These are phyloP conservation scores for Ditula angustiorana DNA, from an alignment of 2,888 invertebrate species.

Conservation along the genomic window DNA sequence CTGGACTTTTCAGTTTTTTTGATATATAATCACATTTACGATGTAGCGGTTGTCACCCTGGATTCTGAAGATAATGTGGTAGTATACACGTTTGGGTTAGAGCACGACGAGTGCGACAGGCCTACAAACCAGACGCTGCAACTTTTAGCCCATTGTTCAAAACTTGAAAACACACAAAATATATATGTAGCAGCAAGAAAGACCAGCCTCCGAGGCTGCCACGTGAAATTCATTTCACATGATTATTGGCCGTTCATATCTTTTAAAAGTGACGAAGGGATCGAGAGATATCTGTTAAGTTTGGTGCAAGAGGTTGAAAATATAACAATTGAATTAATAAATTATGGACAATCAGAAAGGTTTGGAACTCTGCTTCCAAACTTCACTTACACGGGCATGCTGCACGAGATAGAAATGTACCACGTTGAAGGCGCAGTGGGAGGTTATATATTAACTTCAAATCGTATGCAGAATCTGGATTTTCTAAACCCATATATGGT, in stretches of 20 bases:
- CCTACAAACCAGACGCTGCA: slow-evolving; percentile 13
- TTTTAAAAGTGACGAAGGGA: slow-evolving; percentile 45
- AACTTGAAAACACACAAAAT: slow-evolving; percentile 12
- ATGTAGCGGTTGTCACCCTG: slow-evolving; percentile 41
- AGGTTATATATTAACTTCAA: slow-evolving; percentile 43
- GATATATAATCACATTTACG: slow-evolving; percentile 47
- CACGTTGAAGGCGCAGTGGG: slow-evolving; percentile 54
- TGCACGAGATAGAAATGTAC: slow-evolving; percentile 45
- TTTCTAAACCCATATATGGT: slow-evolving; percentile 41
- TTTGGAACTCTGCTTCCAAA: slow-evolving; percentile 49
- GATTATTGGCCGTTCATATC: slow-evolving; percentile 52
- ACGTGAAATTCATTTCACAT: slow-evolving; percentile 47
- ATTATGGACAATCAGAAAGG: slow-evolving; percentile 46
- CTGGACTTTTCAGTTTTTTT: slow-evolving; percentile 46
- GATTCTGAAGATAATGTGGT: slow-evolving; percentile 35
- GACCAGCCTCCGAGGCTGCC: slow-evolving; percentile 39
- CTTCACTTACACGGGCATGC: slow-evolving; percentile 43
- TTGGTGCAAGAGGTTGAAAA: slow-evolving; percentile 46
- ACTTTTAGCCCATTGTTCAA: slow-evolving; percentile 27
- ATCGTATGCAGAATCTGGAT: slow-evolving; percentile 27
- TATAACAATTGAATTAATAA: slow-evolving; percentile 46
- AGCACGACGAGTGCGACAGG: slow-evolving; percentile 35
- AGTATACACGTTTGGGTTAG: slow-evolving; percentile 41
- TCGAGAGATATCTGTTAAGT: slow-evolving; percentile 49
- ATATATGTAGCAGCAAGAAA: slow-evolving; percentile 11